phyloP scores from a whole-genome alignment of 2,113 vertebrate species.

The Neotragus pygmaeus region DNA sequence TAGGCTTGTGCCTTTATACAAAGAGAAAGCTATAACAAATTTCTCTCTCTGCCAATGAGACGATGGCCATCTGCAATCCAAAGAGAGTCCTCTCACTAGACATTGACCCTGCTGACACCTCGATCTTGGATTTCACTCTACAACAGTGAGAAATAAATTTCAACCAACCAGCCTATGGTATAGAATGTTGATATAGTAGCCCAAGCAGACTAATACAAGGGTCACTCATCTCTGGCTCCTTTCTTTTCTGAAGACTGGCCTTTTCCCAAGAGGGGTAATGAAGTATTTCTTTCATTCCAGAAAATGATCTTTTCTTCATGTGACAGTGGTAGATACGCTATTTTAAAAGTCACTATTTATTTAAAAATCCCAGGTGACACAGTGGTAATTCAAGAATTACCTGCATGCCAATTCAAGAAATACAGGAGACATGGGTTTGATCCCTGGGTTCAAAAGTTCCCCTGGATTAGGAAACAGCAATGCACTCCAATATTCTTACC shows the following conservation, averaged over 20 bases:
- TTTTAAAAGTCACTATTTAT: neutral
- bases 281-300: neutral
- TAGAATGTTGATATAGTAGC: neutral
- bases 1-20: neutral
- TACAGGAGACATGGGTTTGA: neutral
- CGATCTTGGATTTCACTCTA: neutral
- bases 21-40: neutral
- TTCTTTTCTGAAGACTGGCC: neutral
- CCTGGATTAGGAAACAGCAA: neutral
- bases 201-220: neutral
- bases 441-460: neutral
- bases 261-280: neutral
- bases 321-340: neutral
- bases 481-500: neutral
- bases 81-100: neutral
- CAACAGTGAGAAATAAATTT: neutral
- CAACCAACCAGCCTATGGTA: neutral
- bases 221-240: neutral
- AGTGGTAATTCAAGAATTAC: neutral
- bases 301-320: neutral
- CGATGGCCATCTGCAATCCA: neutral
- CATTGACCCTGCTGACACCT: too few relatives aligned
- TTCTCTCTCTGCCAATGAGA: neutral
- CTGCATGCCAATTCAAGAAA: neutral
- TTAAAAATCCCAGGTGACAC: neutral